These are phyloP conservation scores for Argyresthia goedartella DNA, from an alignment of 2,888 invertebrate genomes.

Conservation along the genomic window DNA sequence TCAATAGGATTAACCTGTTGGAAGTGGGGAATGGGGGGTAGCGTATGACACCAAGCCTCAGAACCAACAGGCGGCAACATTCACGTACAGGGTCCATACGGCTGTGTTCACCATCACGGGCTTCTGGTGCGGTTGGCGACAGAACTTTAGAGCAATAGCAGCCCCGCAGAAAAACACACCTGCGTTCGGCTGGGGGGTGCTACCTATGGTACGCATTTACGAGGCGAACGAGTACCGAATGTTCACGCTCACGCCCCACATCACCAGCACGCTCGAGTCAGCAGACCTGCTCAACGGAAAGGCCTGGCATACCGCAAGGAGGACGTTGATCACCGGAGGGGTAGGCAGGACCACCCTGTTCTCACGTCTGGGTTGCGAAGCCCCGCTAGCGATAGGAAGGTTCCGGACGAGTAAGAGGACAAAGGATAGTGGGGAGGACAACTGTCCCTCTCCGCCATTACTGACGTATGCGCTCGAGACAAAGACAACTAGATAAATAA, in stretches of 20 bases:
- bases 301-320: too few species aligned
- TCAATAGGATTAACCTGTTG: neutral
- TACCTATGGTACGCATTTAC: neutral
- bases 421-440: too few species aligned
- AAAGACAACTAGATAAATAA: too few species aligned
- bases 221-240: neutral
- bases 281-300: too few species aligned
- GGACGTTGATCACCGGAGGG: too few species aligned
- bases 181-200: neutral
- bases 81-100: neutral
- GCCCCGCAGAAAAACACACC: neutral
- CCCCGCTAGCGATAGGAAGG: too few species aligned
- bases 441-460: too few species aligned
- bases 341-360: too few species aligned
- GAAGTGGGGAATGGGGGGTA: neutral
- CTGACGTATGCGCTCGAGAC: too few species aligned
- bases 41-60: neutral
- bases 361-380: too few species aligned
- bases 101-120: neutral
- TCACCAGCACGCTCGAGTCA: neutral
- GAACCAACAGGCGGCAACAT: neutral
- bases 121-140: neutral
- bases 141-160: neutral
- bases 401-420: too few species aligned
- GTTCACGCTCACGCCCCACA: neutral